phyloP scores from a whole-genome alignment of 2,888 invertebrate species.

The Dexiosoma caninum region DNA sequence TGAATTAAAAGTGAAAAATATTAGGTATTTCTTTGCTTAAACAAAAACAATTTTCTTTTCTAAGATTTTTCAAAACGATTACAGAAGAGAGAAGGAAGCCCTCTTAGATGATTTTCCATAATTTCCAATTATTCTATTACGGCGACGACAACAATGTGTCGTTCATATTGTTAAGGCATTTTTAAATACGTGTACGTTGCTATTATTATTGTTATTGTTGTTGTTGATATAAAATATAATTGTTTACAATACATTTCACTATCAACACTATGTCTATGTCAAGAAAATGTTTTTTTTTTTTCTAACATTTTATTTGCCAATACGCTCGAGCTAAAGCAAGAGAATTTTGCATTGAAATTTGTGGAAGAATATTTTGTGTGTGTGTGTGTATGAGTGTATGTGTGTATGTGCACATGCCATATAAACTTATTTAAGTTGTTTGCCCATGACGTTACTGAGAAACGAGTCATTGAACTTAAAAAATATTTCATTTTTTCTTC shows the following conservation, averaged over 20 bases:
- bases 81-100: neutral
- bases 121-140: slow-evolving; percentile 50
- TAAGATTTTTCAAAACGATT: neutral
- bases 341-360: slow-evolving; percentile 22
- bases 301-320: slow-evolving; percentile 12
- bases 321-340: slow-evolving; percentile 13
- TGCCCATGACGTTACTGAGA: slow-evolving; percentile 74
- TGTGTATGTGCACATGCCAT: too few species aligned
- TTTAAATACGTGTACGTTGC: slow-evolving; percentile 19
- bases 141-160: slow-evolving; percentile 1
- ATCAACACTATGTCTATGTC: slow-evolving; percentile 63
- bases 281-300: slow-evolving; percentile 43
- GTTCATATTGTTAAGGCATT: slow-evolving; percentile 32
- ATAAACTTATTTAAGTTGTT: slow-evolving; percentile 59
- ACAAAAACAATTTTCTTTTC: neutral
- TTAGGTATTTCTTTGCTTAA: neutral
- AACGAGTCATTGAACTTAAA: slow-evolving; percentile 74
- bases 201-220: slow-evolving; percentile 34
- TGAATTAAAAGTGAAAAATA: slow-evolving; percentile 6
- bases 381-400: too few species aligned
- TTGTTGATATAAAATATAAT: slow-evolving; percentile 57
- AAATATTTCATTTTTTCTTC: slow-evolving; percentile 48
- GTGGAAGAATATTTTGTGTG: slow-evolving; percentile 6
- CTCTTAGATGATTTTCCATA: slow-evolving; percentile 40
- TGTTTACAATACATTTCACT: slow-evolving; percentile 64